Evolutionary conservation across 2,797 vertebrate genomes (phyloP), one percentile per base, ranked within the genome.

Genomic region (Morus bassanus): DNA sequence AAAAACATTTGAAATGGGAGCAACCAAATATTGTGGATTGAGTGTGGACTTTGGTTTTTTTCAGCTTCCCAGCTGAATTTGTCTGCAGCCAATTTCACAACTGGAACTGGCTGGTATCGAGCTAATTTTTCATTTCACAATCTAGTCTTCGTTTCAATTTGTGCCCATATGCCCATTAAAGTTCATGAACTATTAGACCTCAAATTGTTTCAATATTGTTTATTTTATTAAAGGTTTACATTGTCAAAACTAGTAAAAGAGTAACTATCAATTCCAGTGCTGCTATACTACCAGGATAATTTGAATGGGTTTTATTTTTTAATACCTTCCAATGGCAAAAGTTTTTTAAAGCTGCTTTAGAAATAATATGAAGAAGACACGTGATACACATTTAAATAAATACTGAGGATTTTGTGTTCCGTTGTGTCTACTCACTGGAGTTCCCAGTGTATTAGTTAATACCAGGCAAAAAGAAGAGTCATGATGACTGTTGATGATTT

Each of bases 191-290:
- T 89, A 97, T 93, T 97, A 97, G 96, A 97, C 92, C 95, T 98
- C 96, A 95, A 97, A 98, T 95, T 91, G 91, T 95, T 96, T 96
- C 95, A 94, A 94, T 95, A 96, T 97, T 93, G 80, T 97, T 97
- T 98, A 96, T 98, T 98, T 97, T 98, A 90, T 97, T 96, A 97
- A 97, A 97, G 93, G 98, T 98, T 98, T 98, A 98, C 98, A 98
- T 97, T 95, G 91, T 97, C 97, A 97, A 96, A 98, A 95, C 80
- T 94, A 95, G 81, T 92, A 96, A 97, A 96, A 96, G 89, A 95
- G 76, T 92, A 82, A 72, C 72, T 91, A 67, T 94, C 89, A 79
- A 95, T 96, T 95, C 93, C 94, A 95, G 94, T 98, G 98, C 98
- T 98, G 98, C 98, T 98, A 98, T 97, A 95, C 95, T 97, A 96